These are phyloP conservation scores for Centroberyx gerrardi DNA, from an alignment of 2,797 vertebrate genomes.

Conservation along the genomic window DNA sequence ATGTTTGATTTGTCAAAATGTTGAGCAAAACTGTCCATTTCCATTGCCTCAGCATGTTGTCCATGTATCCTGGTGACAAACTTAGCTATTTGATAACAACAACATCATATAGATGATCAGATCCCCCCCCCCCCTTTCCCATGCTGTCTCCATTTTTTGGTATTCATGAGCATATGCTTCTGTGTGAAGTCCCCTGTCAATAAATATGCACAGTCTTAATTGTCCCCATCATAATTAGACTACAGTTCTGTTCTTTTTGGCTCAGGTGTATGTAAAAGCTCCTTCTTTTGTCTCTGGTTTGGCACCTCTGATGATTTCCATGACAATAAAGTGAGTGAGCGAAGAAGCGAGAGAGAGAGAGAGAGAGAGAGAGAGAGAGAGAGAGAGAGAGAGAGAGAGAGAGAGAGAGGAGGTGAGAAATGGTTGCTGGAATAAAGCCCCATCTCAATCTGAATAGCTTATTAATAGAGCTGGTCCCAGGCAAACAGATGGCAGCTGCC, in stretches of 20 bases:
- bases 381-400: neutral
- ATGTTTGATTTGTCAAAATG: slow-evolving; percentile 14
- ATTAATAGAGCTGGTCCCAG: slow-evolving; percentile 84
- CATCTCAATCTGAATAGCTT: slow-evolving; percentile 84
- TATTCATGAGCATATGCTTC: slow-evolving; percentile 86
- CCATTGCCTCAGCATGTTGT: neutral
- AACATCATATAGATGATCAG: slow-evolving; percentile 45
- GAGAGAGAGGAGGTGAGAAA: slow-evolving; percentile 78
- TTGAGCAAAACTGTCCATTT: slow-evolving; percentile 6
- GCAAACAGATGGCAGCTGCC: slow-evolving; percentile 86
- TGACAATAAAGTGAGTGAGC: slow-evolving; percentile 81
- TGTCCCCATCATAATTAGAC: slow-evolving; percentile 82
- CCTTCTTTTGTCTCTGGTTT: slow-evolving; percentile 81
- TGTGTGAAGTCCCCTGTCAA: slow-evolving; percentile 82
- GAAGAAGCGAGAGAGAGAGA: slow-evolving; percentile 55
- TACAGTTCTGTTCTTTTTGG: slow-evolving; percentile 84
- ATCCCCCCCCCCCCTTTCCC: slow-evolving; percentile 37
- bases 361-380: slow-evolving; percentile 27
- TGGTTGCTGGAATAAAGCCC: slow-evolving; percentile 80
- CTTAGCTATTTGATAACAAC: slow-evolving; percentile 5
- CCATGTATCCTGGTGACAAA: too few species aligned
- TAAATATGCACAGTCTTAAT: slow-evolving; percentile 85
- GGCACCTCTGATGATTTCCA: slow-evolving; percentile 85
- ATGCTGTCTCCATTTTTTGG: slow-evolving; percentile 58
- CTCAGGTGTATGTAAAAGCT: slow-evolving; percentile 80